These are phyloP conservation scores for Linyphia triangularis DNA, from an alignment of 2,888 invertebrate species.

Conservation along the genomic window DNA sequence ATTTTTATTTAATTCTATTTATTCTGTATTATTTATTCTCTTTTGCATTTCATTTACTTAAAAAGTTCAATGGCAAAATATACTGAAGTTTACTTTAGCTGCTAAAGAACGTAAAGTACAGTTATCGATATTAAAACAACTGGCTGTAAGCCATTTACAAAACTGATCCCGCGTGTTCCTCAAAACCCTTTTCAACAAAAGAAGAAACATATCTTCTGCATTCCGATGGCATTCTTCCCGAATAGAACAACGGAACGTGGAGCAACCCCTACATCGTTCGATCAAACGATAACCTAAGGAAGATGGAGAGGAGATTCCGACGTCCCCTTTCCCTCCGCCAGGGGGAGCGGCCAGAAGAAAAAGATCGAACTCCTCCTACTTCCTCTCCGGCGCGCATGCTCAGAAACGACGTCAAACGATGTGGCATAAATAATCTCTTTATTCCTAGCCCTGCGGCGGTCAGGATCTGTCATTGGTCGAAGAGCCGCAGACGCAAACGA, in stretches of 20 bases:
- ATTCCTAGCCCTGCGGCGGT: slow-evolving; percentile 73
- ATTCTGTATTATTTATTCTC: too few relatives aligned
- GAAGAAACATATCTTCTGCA: background rate
- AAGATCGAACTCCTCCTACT: slow-evolving; percentile 72
- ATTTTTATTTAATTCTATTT: too few relatives aligned
- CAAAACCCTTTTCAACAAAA: background rate
- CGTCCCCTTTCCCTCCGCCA: slow-evolving; percentile 38
- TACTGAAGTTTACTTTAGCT: too few relatives aligned
- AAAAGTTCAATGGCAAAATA: too few relatives aligned
- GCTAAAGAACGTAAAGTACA: too few relatives aligned
- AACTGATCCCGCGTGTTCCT: background rate
- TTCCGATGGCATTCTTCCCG: slow-evolving; percentile 1
- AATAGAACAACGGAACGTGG: slow-evolving; percentile 24
- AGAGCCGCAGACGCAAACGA: slow-evolving; percentile 67
- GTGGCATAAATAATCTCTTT: slow-evolving; percentile 74
- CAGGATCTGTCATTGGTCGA: slow-evolving; percentile 73
- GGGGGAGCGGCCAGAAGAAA: slow-evolving; percentile 44
- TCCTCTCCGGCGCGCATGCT: slow-evolving; percentile 64
- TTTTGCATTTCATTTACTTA: too few relatives aligned
- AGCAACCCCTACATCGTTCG: slow-evolving; percentile 42
- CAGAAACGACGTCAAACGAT: slow-evolving; percentile 45
- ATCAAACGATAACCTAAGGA: slow-evolving; percentile 42
- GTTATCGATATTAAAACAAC: too few relatives aligned
- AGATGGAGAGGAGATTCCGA: slow-evolving; percentile 55
- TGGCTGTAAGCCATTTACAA: too few relatives aligned